Conservation (phyloP, 2,888 invertebrate species). For the Aphodius granarius region DNA sequence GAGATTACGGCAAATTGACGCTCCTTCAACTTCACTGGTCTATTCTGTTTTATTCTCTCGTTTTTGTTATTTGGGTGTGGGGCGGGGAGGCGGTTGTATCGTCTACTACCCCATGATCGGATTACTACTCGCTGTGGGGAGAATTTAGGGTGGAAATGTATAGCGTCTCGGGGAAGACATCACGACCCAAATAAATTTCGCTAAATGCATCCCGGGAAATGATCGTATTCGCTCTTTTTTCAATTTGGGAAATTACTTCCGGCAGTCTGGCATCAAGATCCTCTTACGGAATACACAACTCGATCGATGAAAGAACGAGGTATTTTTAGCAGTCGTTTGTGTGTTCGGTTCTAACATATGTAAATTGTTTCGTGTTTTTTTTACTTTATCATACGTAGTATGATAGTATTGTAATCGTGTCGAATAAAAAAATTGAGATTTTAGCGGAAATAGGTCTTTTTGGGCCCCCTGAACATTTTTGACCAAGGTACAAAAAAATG, state of each 20-base stretch:
- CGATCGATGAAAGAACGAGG: background rate
- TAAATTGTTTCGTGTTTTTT: too few species aligned
- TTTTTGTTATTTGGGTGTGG: background rate
- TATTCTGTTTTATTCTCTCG: background rate
- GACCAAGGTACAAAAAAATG: too few species aligned
- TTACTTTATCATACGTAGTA: too few species aligned
- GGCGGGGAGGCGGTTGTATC: background rate
- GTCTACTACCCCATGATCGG: background rate
- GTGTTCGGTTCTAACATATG: too few species aligned
- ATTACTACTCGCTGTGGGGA: background rate
- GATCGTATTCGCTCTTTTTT: background rate
- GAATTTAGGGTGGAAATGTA: background rate
- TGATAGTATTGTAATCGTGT: too few species aligned
- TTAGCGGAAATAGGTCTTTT: too few species aligned
- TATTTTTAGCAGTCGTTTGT: background rate
- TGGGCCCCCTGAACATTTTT: too few species aligned
- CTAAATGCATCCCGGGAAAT: background rate
- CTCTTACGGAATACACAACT: background rate
- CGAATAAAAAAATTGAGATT: too few species aligned
- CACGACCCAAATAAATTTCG: background rate
- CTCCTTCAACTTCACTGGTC: background rate
- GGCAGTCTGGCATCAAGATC: background rate
- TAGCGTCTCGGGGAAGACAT: background rate
- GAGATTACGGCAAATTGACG: slow-evolving; percentile 31
- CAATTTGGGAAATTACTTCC: background rate